These are phyloP conservation scores for Australoheros facetus DNA, from an alignment of 2,797 vertebrate genomes.

Conservation along the genomic window DNA sequence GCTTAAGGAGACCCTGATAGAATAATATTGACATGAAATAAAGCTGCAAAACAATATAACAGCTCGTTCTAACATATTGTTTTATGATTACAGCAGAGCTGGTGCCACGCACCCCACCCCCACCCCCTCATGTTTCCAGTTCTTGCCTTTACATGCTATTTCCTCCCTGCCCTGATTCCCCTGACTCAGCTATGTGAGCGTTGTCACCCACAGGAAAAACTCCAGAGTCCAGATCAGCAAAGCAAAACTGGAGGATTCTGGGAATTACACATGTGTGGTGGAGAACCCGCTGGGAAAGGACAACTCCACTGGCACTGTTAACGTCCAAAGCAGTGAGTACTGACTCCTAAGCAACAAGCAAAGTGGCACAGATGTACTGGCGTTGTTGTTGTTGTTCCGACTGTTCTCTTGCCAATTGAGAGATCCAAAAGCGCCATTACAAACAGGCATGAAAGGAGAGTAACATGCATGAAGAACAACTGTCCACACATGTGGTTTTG, in stretches of 20 bases:
- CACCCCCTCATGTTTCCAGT: slow-evolving; percentile 63
- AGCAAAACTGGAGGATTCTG: slow-evolving; percentile 93
- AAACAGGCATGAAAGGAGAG: slow-evolving; percentile 59
- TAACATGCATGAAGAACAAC: slow-evolving; percentile 73
- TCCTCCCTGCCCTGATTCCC: slow-evolving; percentile 71
- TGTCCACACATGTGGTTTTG: slow-evolving; percentile 63
- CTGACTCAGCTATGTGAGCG: slow-evolving; percentile 75
- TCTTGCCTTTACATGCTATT: slow-evolving; percentile 66
- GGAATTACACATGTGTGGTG: slow-evolving; percentile 96
- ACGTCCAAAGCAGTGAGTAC: slow-evolving; percentile 95
- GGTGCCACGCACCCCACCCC: slow-evolving; percentile 46
- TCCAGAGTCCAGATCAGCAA: slow-evolving; percentile 94
- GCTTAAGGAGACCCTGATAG: background rate
- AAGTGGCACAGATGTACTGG: slow-evolving; percentile 51
- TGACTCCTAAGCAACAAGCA: slow-evolving; percentile 44
- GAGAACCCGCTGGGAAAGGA: slow-evolving; percentile 92
- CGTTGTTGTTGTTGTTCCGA: slow-evolving; percentile 51
- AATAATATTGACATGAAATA: background rate
- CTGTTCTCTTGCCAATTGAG: slow-evolving; percentile 68
- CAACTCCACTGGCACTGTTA: slow-evolving; percentile 89
- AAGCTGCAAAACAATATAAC: slow-evolving; percentile 10
- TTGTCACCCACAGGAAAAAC: slow-evolving; percentile 88
- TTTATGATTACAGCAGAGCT: slow-evolving; percentile 4
- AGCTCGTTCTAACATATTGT: background rate
- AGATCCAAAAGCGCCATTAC: slow-evolving; percentile 56